phyloP scores from a whole-genome alignment of 2,888 invertebrate genomes.

The Agriopis aurantiaria region DNA sequence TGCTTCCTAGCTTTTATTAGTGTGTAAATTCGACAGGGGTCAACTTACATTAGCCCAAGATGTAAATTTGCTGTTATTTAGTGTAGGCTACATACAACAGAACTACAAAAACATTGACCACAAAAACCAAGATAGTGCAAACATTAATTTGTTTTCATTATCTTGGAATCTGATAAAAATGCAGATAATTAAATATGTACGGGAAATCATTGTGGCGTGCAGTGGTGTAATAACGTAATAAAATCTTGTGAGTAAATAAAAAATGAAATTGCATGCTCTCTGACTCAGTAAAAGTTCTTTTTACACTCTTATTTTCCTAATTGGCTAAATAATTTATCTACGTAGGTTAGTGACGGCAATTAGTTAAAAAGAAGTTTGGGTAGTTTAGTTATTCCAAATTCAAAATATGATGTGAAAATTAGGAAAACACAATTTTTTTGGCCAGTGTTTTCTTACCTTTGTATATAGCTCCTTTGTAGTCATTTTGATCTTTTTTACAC shows the following conservation, averaged over 20 bases:
- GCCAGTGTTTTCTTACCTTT: constrained; percentile 69
- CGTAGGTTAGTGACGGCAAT: background rate
- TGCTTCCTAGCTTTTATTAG: no score
- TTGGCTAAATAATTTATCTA: background rate
- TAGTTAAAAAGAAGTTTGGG: constrained; percentile 14
- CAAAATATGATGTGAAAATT: constrained; percentile 22
- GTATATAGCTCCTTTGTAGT: constrained; percentile 85
- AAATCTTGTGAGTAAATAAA: constrained; percentile 26
- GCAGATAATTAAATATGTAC: constrained; percentile 16
- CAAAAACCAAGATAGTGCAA: constrained; percentile 5
- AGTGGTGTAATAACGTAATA: constrained; percentile 9
- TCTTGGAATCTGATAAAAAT: constrained; percentile 15
- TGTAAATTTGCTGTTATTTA: no score
- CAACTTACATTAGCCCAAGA: no score
- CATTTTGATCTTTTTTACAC: constrained; percentile 66
- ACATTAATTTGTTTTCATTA: no score
- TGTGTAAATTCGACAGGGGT: no score
- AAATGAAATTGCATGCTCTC: constrained; percentile 53
- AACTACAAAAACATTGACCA: background rate
- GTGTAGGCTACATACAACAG: no score
- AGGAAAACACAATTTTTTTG: constrained; percentile 21
- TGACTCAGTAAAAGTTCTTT: constrained; percentile 45
- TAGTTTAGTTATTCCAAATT: constrained; percentile 28
- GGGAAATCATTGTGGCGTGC: constrained; percentile 20
- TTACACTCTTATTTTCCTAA: background rate